phyloP scores from a whole-genome alignment of 2,113 vertebrate species.

The Spilogale gracilis region DNA sequence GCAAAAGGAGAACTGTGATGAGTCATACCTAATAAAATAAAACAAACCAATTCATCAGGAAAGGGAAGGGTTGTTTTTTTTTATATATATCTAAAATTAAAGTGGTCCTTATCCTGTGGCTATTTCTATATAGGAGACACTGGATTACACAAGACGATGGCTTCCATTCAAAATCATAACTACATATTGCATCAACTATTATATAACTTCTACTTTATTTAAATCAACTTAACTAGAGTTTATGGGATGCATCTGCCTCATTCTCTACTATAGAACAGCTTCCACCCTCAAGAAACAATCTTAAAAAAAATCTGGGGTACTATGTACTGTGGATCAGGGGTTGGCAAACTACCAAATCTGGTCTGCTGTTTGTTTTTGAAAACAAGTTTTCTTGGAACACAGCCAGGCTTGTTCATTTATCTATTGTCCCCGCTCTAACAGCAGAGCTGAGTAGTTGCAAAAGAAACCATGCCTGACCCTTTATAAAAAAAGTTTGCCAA shows the following conservation, averaged over 20 bases:
- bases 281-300: slow-evolving; percentile 10
- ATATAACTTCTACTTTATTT: slow-evolving; percentile 49
- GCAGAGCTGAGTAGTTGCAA: not conserved
- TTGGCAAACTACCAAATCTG: slow-evolving; percentile 50
- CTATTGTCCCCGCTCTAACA: not conserved
- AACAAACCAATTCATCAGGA: slow-evolving; percentile 47
- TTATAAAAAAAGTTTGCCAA: slow-evolving; percentile 1
- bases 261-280: not conserved
- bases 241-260: not conserved
- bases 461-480: not conserved
- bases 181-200: slow-evolving; percentile 32
- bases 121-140: slow-evolving; percentile 21
- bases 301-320: slow-evolving; percentile 35
- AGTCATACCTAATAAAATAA: slow-evolving; percentile 54
- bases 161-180: slow-evolving; percentile 35
- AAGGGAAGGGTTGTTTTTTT: not conserved
- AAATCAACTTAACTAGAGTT: slow-evolving; percentile 50
- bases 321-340: not conserved
- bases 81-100: slow-evolving; percentile 51
- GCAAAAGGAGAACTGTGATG: slow-evolving; percentile 46
- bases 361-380: slow-evolving; percentile 5
- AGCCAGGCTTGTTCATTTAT: not conserved
- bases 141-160: slow-evolving; percentile 35
- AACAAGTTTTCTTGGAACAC: slow-evolving; percentile 1
- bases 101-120: slow-evolving; percentile 6